A percentile compares a stretch with the other conserved stretches of the same genome.
Evolutionary conservation across 2,113 vertebrate species (phyloP).

Genomic region (Peromyscus maniculatus): DNA sequence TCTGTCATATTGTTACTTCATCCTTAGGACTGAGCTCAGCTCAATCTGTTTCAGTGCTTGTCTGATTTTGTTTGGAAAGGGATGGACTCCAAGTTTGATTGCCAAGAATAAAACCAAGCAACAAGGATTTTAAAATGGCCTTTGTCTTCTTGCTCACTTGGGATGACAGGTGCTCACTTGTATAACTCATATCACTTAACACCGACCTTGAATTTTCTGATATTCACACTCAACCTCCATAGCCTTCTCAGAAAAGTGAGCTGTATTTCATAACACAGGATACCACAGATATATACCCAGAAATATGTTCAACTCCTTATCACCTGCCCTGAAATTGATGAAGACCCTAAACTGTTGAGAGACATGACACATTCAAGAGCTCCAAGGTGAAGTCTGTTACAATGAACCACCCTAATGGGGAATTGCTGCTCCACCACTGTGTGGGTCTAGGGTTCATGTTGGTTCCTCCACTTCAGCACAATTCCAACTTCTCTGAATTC

Average conservation of each 20-base stretch:
- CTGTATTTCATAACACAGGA: not conserved
- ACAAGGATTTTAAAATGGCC: conserved; percentile 8
- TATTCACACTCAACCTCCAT: not conserved
- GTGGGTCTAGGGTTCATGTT: not conserved
- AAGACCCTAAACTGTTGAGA: conserved; percentile 51
- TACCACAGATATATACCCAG: not conserved
- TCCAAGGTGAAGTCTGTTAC: not conserved
- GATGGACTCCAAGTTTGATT: conserved; percentile 52
- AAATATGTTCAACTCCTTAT: conserved; percentile 57
- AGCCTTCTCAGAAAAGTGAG: not conserved
- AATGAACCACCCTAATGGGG: not conserved
- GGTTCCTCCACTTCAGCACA: conserved; percentile 64
- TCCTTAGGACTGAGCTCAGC: conserved; percentile 50
- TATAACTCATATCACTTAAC: not conserved
- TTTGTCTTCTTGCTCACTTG: not conserved
- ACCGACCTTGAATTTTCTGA: not conserved
- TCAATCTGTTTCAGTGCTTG: conserved; percentile 62
- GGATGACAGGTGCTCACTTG: not conserved
- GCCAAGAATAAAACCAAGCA: conserved; percentile 55
- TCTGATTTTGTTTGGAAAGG: conserved; percentile 38
- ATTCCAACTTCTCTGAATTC: conserved; percentile 6
- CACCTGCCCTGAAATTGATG: conserved; percentile 10
- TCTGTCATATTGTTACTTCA: conserved; percentile 59
- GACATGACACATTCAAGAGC: not conserved
- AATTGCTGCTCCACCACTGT: not conserved